Evolutionary conservation across 2,797 vertebrate genomes (phyloP).

Genomic region (Ataeniobius toweri): DNA sequence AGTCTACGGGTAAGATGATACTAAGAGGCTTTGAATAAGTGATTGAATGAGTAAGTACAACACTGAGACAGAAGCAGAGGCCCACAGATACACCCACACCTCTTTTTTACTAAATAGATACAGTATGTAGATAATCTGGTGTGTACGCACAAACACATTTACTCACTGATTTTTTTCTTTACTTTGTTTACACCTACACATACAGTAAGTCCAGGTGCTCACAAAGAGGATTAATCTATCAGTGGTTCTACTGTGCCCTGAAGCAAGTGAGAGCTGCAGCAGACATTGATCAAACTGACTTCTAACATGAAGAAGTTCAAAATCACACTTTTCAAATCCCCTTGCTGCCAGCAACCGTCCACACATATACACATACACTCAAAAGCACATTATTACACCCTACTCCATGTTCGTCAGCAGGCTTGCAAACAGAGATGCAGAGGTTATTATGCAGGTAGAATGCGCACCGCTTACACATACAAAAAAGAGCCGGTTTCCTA

Average conservation of each 20-base stretch:
- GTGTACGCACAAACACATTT: slow-evolving; percentile 41
- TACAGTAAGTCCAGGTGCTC: slow-evolving; percentile 62
- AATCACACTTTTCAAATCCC: slow-evolving; percentile 78
- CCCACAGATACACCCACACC: slow-evolving; percentile 52
- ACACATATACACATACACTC: slow-evolving; percentile 17
- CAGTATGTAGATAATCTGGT: slow-evolving; percentile 45
- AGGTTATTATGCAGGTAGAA: slow-evolving; percentile 23
- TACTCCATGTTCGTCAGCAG: neutral
- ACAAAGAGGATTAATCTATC: slow-evolving; percentile 81
- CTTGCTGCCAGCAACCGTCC: slow-evolving; percentile 71
- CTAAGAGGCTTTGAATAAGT: slow-evolving; percentile 68
- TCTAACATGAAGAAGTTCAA: slow-evolving; percentile 83
- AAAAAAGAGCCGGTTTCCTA: slow-evolving; percentile 30
- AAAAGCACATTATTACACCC: slow-evolving; percentile 5
- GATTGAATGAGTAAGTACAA: slow-evolving; percentile 63
- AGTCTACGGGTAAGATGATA: slow-evolving; percentile 67
- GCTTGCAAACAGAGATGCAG: slow-evolving; percentile 20
- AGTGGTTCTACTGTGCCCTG: slow-evolving; percentile 77
- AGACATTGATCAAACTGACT: slow-evolving; percentile 87
- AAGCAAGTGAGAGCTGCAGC: slow-evolving; percentile 79
- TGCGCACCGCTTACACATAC: slow-evolving; percentile 18
- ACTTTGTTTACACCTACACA: slow-evolving; percentile 75
- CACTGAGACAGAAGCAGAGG: slow-evolving; percentile 36
- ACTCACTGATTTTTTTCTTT: slow-evolving; percentile 64
- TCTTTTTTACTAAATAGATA: slow-evolving; percentile 34